These are phyloP conservation scores for Polypterus bichir DNA, from an alignment of 2,113 vertebrate genomes.

Conservation along the genomic window DNA sequence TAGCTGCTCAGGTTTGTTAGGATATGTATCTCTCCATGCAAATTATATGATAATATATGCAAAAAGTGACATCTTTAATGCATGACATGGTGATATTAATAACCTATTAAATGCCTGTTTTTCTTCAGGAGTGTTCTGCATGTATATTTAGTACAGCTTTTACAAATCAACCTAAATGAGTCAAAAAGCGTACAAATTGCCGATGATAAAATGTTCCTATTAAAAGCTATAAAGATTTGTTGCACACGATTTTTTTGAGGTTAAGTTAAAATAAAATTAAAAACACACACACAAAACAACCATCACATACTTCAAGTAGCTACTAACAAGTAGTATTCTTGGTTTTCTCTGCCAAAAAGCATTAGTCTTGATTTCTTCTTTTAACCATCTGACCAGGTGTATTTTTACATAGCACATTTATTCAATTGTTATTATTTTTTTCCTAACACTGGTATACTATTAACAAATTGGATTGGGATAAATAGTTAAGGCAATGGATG, in stretches of 20 bases:
- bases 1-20: conserved; percentile 20
- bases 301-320: neutral
- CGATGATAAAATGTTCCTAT: neutral
- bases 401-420: no score
- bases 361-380: no score
- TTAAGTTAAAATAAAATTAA: no score
- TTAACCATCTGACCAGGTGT: no score
- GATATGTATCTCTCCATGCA: conserved; percentile 32
- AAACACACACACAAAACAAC: no score
- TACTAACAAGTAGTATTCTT: conserved; percentile 13
- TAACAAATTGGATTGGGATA: no score
- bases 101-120: conserved; percentile 25
- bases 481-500: no score
- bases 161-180: conserved; percentile 9
- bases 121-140: conserved; percentile 12
- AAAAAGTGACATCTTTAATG: conserved; percentile 41
- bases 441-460: no score
- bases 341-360: neutral
- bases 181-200: neutral
- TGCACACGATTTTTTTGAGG: no score
- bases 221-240: no score
- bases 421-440: no score
- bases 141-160: conserved; percentile 10
- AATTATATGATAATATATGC: conserved; percentile 31
- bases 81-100: conserved; percentile 49